Conservation (phyloP, 2,888 invertebrate species). For the Andrena hattorfiana region DNA sequence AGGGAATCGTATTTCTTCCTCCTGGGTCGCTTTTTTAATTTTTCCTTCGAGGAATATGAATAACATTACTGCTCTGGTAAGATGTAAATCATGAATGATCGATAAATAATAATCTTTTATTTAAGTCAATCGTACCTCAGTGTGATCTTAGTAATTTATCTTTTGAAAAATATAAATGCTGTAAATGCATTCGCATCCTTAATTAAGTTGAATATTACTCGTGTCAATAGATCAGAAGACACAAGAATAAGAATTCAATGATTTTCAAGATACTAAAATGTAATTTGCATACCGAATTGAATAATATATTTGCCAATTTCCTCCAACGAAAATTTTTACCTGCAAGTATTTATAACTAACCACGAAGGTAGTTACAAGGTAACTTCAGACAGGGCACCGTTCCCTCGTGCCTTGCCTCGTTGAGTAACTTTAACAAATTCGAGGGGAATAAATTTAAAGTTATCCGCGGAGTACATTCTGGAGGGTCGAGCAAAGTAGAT, state of each 20-base stretch:
- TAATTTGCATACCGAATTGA: not conserved
- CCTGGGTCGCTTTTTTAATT: constrained; percentile 41
- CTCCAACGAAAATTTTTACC: not conserved
- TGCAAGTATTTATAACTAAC: too few relatives aligned
- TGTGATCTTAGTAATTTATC: not conserved
- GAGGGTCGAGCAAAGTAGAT: not conserved
- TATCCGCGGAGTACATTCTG: not conserved
- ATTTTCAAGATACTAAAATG: too few relatives aligned
- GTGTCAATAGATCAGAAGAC: too few relatives aligned
- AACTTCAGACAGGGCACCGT: constrained; percentile 12
- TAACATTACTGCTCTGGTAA: not conserved
- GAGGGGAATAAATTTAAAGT: constrained; percentile 36
- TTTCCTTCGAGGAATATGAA: constrained; percentile 12
- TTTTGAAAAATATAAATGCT: not conserved
- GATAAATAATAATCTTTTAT: too few relatives aligned
- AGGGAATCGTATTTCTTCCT: constrained; percentile 7
- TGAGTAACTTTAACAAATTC: constrained; percentile 21
- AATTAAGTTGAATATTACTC: too few relatives aligned
- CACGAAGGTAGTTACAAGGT: not conserved
- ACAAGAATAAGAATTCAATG: too few relatives aligned
- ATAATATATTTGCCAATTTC: not conserved
- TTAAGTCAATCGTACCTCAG: not conserved
- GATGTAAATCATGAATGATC: not conserved
- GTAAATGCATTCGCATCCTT: too few relatives aligned
- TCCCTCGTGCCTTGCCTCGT: not conserved